phyloP scores from a whole-genome alignment of 2,797 vertebrate species.

The Rhynchotus rufescens region DNA sequence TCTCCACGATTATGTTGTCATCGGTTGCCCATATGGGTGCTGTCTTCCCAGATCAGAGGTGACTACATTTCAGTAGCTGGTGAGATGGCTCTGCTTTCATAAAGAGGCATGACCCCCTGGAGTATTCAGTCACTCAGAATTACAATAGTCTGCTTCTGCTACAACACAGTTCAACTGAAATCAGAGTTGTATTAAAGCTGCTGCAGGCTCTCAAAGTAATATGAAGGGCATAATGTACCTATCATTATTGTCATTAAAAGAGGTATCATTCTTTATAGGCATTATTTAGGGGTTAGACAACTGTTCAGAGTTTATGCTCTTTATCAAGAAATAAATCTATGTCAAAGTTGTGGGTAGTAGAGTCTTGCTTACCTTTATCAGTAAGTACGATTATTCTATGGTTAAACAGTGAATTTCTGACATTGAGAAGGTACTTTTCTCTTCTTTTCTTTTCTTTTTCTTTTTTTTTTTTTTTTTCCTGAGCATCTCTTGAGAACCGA shows the following conservation, averaged over 20 bases:
- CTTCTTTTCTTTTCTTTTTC: too few species aligned
- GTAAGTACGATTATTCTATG: background rate
- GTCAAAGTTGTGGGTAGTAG: background rate
- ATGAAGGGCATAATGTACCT: conserved; percentile 4
- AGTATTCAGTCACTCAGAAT: background rate
- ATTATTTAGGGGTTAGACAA: background rate
- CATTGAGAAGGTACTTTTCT: background rate
- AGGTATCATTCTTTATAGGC: background rate
- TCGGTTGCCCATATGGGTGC: background rate
- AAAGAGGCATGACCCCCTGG: background rate
- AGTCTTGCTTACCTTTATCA: background rate
- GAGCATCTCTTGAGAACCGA: background rate
- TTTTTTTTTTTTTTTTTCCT: too few species aligned
- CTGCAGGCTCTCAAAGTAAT: background rate
- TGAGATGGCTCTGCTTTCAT: background rate
- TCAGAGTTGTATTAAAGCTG: background rate
- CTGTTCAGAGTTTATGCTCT: background rate
- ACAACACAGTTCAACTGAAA: background rate
- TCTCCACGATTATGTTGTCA: conserved; percentile 39
- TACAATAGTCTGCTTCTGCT: background rate
- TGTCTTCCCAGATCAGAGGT: background rate
- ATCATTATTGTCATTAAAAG: conserved; percentile 32
- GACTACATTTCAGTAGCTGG: background rate
- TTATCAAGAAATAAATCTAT: background rate
- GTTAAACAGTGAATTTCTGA: background rate